These are phyloP conservation scores for Iselma pallidipennis DNA, from an alignment of 2,888 invertebrate genomes.

Conservation along the genomic window DNA sequence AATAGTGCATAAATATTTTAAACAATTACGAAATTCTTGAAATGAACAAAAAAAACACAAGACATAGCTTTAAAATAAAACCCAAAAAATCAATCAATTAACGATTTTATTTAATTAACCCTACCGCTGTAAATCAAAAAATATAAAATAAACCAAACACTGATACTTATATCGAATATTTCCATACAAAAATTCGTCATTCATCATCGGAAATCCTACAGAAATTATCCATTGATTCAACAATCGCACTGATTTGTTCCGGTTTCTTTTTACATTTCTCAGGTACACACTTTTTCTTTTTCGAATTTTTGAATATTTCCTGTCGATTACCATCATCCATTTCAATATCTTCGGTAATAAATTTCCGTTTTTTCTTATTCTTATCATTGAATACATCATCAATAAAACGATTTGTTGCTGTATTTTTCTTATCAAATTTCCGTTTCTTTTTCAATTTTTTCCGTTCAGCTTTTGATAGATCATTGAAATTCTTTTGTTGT, in stretches of 20 bases:
- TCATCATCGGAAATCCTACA: conserved; percentile 50
- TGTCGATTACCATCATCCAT: conserved; percentile 27
- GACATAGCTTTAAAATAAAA: not conserved
- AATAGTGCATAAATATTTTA: not conserved
- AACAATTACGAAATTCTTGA: no score
- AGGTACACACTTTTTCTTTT: conserved; percentile 30
- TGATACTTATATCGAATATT: no score
- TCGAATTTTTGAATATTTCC: conserved; percentile 31
- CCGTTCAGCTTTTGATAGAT: conserved; percentile 48
- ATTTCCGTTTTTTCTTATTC: conserved; percentile 45
- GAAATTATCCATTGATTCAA: conserved; percentile 42
- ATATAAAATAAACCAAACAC: no score
- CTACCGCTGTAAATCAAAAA: no score
- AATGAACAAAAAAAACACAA: not conserved
- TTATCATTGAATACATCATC: conserved; percentile 33
- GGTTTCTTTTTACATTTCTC: conserved; percentile 30
- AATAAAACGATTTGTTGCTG: conserved; percentile 35
- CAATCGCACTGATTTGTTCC: conserved; percentile 41
- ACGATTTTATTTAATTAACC: not conserved
- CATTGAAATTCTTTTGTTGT: conserved; percentile 41
- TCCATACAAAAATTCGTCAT: conserved; percentile 12
- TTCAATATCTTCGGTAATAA: conserved; percentile 34
- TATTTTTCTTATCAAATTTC: conserved; percentile 38
- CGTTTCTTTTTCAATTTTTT: conserved; percentile 48
- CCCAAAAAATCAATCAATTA: not conserved